Base-by-base conservation (phyloP, 2,888 invertebrate species). In the Lepeophtheirus nordmannii region DNA sequence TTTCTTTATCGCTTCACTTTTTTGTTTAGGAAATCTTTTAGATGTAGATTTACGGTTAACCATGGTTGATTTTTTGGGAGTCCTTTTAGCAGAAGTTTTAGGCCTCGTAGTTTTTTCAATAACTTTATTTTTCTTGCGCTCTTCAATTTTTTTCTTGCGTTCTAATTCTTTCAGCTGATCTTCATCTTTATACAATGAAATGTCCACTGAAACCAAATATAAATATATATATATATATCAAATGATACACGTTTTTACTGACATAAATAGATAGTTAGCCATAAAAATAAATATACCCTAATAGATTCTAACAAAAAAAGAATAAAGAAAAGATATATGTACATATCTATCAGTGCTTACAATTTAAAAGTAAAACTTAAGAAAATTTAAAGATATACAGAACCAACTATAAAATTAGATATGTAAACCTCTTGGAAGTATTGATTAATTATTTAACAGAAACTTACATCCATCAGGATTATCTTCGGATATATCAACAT, bases 381-480 rank as follows among this genome's bases (percentile, higher is more conserved):
- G 17, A 12, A 58, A 30, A 56, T 12, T 14, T 14, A 14, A 20
- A 12, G 3, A 61, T 8, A 30, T 22, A 22, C 22, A 58, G 12
- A 61, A 23, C n/a, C n/a, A n/a, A n/a, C n/a, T n/a, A n/a, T n/a
- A 12, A 22, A 64, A 17, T 11, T 30, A 58, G 12, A 22, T 65
- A 11, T 1, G 40, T 65, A 11, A 17, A 37, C 9, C 59, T 59
- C 11, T 22, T 10, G 10, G 20, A 23, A 59, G 22, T 14, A 10
- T 17, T 20, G n/a, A 64, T 1, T 8, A 14, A 12, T 39, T 23
- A 30, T 65, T n/a, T 22, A 23, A 38, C 10, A 39, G 11, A 62
- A 69, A 82, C 87, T 82, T 75, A 87, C 87, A 77, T 72, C 87
- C 88, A 77, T 89, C 89, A 0, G 89, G 88, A 76, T 88, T 87